These are phyloP conservation scores for Cryptotis parvus DNA, from an alignment of 2,113 vertebrate species.

Conservation along the genomic window DNA sequence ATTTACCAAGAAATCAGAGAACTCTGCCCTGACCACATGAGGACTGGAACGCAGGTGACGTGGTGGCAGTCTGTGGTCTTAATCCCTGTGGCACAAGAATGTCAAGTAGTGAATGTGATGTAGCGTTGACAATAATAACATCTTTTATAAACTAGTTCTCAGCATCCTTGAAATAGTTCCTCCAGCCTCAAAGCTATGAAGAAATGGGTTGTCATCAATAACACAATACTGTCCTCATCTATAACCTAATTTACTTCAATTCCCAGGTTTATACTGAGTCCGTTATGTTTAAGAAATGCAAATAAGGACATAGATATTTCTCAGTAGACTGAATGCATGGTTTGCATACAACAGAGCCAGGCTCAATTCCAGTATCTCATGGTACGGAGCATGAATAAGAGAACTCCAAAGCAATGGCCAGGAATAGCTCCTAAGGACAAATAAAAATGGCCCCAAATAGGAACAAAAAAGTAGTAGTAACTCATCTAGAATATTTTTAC, in stretches of 20 bases:
- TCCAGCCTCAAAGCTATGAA: too few species aligned
- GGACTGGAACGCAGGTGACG: background rate
- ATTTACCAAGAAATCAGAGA: background rate
- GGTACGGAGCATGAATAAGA: too few species aligned
- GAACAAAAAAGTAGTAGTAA: background rate
- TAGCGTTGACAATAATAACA: background rate
- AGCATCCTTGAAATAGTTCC: background rate
- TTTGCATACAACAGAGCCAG: too few species aligned
- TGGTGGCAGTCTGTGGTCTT: background rate
- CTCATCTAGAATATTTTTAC: background rate
- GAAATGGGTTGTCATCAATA: too few species aligned
- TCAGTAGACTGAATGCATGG: too few species aligned
- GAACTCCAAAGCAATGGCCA: too few species aligned
- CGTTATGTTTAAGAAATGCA: background rate
- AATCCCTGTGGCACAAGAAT: fast-evolving
- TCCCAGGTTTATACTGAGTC: fast-evolving
- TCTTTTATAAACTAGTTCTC: background rate
- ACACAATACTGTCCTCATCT: too few species aligned
- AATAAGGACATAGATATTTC: background rate
- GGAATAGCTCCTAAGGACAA: too few species aligned
- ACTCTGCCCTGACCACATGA: background rate
- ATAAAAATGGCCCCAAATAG: too few species aligned
- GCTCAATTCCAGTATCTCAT: too few species aligned
- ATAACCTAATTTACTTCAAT: background rate
- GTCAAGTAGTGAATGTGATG: background rate